Evolutionary conservation across 2,797 vertebrate species (phyloP).

Genomic region (Propithecus perrieri): DNA sequence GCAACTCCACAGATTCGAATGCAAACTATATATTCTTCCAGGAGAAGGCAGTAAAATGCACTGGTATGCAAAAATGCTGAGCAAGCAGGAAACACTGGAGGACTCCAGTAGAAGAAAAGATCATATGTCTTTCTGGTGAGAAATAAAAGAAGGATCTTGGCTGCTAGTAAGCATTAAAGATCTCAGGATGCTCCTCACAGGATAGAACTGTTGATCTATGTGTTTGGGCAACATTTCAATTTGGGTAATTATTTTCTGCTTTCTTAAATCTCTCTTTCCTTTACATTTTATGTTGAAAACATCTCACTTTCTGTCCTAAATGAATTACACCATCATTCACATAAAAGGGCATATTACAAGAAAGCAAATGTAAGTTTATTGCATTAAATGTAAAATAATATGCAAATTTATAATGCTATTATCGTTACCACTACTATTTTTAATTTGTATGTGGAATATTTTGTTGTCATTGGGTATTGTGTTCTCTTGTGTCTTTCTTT

Average conservation of each 20-base stretch:
- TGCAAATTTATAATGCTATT: neutral
- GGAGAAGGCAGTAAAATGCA: constrained; percentile 41
- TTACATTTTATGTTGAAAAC: constrained; percentile 47
- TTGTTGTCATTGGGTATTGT: neutral
- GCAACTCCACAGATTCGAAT: neutral
- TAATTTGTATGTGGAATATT: neutral
- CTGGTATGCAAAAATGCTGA: constrained; percentile 46
- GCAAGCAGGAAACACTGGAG: neutral
- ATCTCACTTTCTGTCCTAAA: constrained; percentile 39
- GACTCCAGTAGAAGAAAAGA: neutral
- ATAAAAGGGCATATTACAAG: neutral
- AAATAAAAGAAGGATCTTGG: constrained; percentile 26
- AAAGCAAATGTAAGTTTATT: constrained; percentile 11
- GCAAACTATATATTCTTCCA: constrained; percentile 2
- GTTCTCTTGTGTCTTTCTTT: neutral
- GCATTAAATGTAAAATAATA: neutral
- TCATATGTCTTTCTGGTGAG: neutral
- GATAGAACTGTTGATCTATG: constrained; percentile 12
- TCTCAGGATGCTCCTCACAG: neutral
- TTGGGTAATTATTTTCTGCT: constrained; percentile 36
- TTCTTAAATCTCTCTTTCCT: constrained; percentile 41
- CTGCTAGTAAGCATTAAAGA: neutral
- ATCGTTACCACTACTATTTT: neutral
- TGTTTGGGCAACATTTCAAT: neutral
- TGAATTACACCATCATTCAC: constrained; percentile 9